These are phyloP conservation scores for Ictalurus furcatus DNA, from an alignment of 2,113 vertebrate species.

Conservation along the genomic window DNA sequence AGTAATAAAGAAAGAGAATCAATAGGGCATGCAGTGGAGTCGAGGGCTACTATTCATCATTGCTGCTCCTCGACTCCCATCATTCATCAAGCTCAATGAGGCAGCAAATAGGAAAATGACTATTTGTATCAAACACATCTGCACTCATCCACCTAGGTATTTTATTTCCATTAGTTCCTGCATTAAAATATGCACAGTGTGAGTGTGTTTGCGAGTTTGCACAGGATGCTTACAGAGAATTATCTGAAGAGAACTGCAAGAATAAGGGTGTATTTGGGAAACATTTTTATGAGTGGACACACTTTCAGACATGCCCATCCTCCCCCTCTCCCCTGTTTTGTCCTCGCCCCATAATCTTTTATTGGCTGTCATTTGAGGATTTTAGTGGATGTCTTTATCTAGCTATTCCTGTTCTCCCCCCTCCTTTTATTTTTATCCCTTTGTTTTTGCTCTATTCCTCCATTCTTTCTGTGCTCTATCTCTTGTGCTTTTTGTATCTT, in stretches of 20 bases:
- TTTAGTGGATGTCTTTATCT: constrained; percentile 15
- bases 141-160: constrained; percentile 99
- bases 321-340: background rate
- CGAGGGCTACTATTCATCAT: constrained; percentile 99
- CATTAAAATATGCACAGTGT: constrained; percentile 21
- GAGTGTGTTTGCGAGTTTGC: constrained; percentile 2
- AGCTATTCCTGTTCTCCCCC: constrained; percentile 61
- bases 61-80: constrained; percentile 98
- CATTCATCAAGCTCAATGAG: constrained; percentile 99
- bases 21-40: constrained; percentile 99
- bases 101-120: constrained; percentile 99
- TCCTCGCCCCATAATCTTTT: constrained; percentile 20
- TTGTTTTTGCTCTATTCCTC: constrained; percentile 17
- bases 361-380: constrained; percentile 18
- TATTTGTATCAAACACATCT: constrained; percentile 99
- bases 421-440: constrained; percentile 39
- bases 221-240: background rate
- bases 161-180: constrained; percentile 97
- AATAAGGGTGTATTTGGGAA: constrained; percentile 21
- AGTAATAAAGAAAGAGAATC: constrained; percentile 99
- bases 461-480: constrained; percentile 37
- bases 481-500: constrained; percentile 44
- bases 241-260: background rate
- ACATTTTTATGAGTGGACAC: background rate
- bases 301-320: constrained; percentile 20